These are phyloP conservation scores for Agapornis roseicollis DNA, from an alignment of 2,113 vertebrate genomes.

Conservation along the genomic window DNA sequence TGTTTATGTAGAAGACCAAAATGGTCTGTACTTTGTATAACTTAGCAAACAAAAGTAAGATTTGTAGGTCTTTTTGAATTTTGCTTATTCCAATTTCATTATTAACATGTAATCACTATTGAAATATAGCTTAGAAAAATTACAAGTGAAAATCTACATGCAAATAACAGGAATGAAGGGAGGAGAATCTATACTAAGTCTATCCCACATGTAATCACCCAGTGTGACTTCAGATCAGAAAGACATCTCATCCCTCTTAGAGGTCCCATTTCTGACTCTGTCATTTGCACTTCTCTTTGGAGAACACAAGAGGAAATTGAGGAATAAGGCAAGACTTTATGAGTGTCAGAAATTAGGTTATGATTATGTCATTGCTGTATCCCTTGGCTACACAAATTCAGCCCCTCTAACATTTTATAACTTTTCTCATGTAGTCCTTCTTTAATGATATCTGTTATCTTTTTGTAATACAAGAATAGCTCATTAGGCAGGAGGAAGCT, in stretches of 20 bases:
- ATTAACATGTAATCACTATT: constrained; percentile 4
- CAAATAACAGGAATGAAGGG: background rate
- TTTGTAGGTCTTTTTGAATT: background rate
- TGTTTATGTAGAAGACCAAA: constrained; percentile 21
- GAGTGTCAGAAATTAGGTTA: background rate
- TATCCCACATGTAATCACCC: background rate
- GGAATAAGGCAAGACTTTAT: background rate
- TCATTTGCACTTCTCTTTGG: background rate
- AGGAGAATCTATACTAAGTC: background rate
- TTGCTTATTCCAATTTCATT: background rate
- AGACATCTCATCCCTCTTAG: background rate
- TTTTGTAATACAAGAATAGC: background rate
- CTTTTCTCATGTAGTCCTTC: background rate
- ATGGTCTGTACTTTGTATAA: background rate
- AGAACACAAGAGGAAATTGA: background rate
- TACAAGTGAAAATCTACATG: background rate
- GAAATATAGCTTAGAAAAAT: constrained; percentile 7
- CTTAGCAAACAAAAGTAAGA: background rate
- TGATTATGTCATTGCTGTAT: background rate
- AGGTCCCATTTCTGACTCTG: background rate
- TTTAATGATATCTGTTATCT: background rate
- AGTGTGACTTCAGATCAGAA: background rate
- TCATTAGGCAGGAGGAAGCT: background rate
- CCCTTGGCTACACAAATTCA: background rate
- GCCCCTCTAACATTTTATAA: background rate